Base-by-base conservation (phyloP, 2,888 invertebrate species). In the Lymantria dispar region DNA sequence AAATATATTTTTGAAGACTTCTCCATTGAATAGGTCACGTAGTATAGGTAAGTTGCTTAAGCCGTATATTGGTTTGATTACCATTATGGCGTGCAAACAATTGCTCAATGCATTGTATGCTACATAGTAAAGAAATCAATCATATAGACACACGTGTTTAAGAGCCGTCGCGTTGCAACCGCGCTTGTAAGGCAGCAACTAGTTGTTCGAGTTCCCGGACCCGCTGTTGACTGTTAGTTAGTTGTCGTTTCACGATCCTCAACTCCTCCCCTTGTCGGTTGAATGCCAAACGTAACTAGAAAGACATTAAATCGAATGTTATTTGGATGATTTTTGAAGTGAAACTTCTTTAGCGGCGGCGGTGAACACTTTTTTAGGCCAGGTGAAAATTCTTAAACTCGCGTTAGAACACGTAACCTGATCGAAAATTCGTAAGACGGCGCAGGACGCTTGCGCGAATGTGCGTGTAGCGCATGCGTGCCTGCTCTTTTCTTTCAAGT, bases 171-270 rank as follows among this genome's bases (percentile, higher is more conserved):
- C 74, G 70, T 46, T 79, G 81, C 39, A 80, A 57, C 8, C 74
- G 63, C 8, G 89, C 85, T 61, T 94, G 94, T 52, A 95, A 77
- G 49, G 93, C 93, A 38, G 94, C 92, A 9, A 96, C 82, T 70
- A 95, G 94, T 48, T 95, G 95, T 76, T 98, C 97, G 29, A 98
- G 87, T 73, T 97, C 97, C 50, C 95, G 94, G 14, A 97, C 95
- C 43, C 96, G 92, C 65, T 95, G 93, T 74, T 97, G 97, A 70
- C 96, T 96, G 76, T 95, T 94, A 14, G 94, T 93, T 40, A 97
- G 87, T 77, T 97, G 96, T 60, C 95, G 94, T 70, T 95, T 95
- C 40, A 96, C 93, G 64, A 95, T 92, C 61, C 95, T 92, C 45
- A 97, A 89, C 86, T 97, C 97, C 64, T 96, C 96, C 37, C 94